These are phyloP conservation scores for Apoda limacodes DNA, from an alignment of 2,888 invertebrate species.

Conservation along the genomic window DNA sequence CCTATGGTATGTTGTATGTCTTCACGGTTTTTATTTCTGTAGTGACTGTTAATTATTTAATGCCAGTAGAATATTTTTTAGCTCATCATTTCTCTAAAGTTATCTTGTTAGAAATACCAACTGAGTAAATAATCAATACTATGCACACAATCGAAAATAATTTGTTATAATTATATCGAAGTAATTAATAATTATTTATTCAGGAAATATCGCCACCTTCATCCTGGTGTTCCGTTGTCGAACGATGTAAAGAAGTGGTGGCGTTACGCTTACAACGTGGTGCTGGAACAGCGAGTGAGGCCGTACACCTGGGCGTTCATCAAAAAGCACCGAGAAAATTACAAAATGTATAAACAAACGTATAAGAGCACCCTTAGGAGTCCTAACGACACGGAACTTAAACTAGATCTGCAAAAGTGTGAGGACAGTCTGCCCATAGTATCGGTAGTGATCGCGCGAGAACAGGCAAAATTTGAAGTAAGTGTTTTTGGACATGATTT, in stretches of 20 bases:
- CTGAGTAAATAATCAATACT: too few species aligned
- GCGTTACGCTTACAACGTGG: slow-evolving; percentile 78
- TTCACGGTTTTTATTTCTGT: too few species aligned
- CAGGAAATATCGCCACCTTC: slow-evolving; percentile 73
- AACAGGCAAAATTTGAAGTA: slow-evolving; percentile 83
- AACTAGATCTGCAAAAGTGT: slow-evolving; percentile 78
- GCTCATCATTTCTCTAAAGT: too few species aligned
- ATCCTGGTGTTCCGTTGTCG: slow-evolving; percentile 67
- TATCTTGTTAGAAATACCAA: too few species aligned
- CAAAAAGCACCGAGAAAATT: slow-evolving; percentile 75
- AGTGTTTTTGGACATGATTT: slow-evolving; percentile 18
- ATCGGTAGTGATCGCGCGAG: slow-evolving; percentile 82
- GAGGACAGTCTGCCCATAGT: slow-evolving; percentile 80
- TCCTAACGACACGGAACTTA: slow-evolving; percentile 80
- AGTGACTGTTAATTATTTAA: too few species aligned
- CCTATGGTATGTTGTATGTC: too few species aligned
- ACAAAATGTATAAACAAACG: slow-evolving; percentile 74
- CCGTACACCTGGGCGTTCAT: slow-evolving; percentile 83
- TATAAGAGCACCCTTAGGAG: slow-evolving; percentile 78
- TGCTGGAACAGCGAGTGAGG: slow-evolving; percentile 77
- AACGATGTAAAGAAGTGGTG: slow-evolving; percentile 78
- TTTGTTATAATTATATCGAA: too few species aligned
- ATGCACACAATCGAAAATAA: too few species aligned
- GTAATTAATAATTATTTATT: slow-evolving; percentile 11
- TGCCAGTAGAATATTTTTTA: too few species aligned